Percentiles rank a stretch among this genome's conserved stretches.
Evolutionary conservation across 2,113 vertebrate species (phyloP).

Genomic region (Tragelaphus buxtoni): DNA sequence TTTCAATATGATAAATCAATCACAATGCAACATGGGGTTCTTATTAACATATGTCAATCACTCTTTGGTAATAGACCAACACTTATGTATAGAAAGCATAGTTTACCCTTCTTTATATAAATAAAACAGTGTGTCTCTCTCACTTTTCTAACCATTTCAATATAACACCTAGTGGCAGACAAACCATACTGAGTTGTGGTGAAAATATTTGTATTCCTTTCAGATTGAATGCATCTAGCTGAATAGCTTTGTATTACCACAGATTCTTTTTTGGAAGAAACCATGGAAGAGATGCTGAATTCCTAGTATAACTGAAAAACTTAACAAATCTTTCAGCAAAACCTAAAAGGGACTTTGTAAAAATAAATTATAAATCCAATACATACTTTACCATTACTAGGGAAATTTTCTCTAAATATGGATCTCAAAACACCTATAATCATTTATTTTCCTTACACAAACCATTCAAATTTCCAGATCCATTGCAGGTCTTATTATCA

Average conservation of each 20-base stretch:
- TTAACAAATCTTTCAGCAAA: background rate
- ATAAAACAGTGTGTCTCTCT: conserved; percentile 56
- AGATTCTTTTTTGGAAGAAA: conserved; percentile 4
- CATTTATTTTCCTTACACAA: background rate
- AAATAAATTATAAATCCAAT: background rate
- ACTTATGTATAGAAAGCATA: background rate
- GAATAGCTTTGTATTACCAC: background rate
- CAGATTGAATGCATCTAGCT: conserved; percentile 23
- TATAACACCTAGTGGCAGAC: conserved; percentile 30
- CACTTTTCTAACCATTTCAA: conserved; percentile 8
- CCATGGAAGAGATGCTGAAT: background rate
- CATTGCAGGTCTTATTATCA: background rate
- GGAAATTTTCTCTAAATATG: background rate
- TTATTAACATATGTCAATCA: conserved; percentile 69
- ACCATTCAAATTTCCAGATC: background rate
- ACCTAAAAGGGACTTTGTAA: background rate
- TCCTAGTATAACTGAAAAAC: background rate
- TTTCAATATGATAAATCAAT: conserved; percentile 64
- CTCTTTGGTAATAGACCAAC: conserved; percentile 33
- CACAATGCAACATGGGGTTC: conserved; percentile 51
- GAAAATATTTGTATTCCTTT: conserved; percentile 12
- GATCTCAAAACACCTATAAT: background rate
- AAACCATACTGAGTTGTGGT: conserved; percentile 18
- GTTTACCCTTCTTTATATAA: conserved; percentile 46
- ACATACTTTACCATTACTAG: background rate